phyloP scores from a whole-genome alignment of 2,888 invertebrate species.

The Tupiocoris notatus region DNA sequence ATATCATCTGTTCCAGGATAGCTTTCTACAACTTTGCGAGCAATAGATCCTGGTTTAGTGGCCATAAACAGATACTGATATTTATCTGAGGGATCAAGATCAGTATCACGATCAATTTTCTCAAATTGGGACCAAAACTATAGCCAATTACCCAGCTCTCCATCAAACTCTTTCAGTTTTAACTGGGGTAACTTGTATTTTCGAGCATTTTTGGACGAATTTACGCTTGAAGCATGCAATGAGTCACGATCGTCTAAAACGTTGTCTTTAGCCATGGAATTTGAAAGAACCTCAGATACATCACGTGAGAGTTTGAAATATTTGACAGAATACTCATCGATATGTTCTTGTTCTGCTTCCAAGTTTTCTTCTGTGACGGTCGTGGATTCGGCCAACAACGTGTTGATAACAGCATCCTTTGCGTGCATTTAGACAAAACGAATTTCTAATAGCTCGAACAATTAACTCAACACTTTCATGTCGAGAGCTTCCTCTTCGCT shows the following conservation, averaged over 20 bases:
- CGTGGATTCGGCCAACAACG: background rate
- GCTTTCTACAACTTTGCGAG: slow-evolving; percentile 47
- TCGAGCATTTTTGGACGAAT: background rate
- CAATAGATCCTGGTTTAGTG: slow-evolving; percentile 36
- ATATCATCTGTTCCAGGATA: slow-evolving; percentile 38
- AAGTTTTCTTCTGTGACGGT: background rate
- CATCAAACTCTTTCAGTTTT: slow-evolving; percentile 32
- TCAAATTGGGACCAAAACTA: slow-evolving; percentile 16
- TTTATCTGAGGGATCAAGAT: slow-evolving; percentile 29
- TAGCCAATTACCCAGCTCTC: background rate
- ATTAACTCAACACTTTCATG: background rate
- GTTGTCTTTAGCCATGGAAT: background rate
- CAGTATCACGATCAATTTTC: background rate
- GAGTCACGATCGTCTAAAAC: no score
- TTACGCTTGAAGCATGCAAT: background rate
- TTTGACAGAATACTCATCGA: background rate
- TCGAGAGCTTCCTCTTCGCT: background rate
- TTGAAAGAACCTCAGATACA: background rate
- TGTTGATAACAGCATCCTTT: background rate
- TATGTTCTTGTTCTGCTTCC: background rate
- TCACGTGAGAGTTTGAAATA: background rate
- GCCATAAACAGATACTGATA: slow-evolving; percentile 46
- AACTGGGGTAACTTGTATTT: background rate
- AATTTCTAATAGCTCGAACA: background rate
- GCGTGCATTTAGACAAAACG: background rate